Percentiles rank a stretch among this genome's conserved stretches.
phyloP scores from a whole-genome alignment of 2,113 vertebrate genomes.

The Cyphomyrus discorhynchus region DNA sequence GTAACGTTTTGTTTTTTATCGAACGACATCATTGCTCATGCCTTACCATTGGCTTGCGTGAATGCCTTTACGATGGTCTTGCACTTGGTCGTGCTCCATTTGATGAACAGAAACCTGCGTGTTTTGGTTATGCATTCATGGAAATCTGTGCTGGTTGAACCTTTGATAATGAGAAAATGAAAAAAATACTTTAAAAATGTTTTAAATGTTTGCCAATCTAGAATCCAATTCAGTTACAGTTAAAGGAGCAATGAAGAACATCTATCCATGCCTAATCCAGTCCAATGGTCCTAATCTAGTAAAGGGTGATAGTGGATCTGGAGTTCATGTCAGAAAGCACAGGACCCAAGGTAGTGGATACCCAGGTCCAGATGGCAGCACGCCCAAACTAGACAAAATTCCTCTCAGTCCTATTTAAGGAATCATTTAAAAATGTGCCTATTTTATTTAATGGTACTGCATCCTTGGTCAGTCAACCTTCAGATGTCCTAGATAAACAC shows the following conservation, averaged over 20 bases:
- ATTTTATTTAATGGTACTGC: background rate
- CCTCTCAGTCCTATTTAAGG: background rate
- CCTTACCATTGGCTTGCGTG: background rate
- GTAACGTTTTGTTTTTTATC: background rate
- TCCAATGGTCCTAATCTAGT: background rate
- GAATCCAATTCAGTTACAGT: background rate
- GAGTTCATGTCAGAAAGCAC: background rate
- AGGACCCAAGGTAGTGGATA: background rate
- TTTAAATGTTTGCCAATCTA: background rate
- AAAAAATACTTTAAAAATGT: background rate
- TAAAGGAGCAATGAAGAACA: background rate
- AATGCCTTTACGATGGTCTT: fast-evolving
- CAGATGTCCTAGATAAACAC: background rate
- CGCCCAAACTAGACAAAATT: background rate
- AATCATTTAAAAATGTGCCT: background rate
- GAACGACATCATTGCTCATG: background rate
- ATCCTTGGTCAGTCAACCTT: background rate
- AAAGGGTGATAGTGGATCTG: background rate
- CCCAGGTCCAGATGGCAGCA: background rate
- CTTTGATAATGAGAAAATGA: background rate
- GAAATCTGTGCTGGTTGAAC: background rate
- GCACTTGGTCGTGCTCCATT: background rate
- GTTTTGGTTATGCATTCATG: constrained; percentile 28
- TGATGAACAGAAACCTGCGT: constrained; percentile 33
- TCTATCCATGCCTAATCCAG: background rate